phyloP scores from a whole-genome alignment of 1,140 invertebrate species.

The Drosophila persimilis region DNA sequence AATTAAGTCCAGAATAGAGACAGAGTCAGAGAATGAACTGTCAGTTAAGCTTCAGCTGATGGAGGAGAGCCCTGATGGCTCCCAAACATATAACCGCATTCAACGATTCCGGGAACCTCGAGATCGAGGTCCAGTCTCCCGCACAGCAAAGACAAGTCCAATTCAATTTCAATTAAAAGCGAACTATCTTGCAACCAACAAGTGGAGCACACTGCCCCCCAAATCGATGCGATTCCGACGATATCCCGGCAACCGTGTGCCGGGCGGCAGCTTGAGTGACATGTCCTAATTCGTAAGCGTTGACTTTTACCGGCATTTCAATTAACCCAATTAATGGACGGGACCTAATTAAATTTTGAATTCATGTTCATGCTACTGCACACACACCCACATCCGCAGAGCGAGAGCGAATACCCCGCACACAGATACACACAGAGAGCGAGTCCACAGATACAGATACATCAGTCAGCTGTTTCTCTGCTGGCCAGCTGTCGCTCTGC shows the following conservation, averaged over 20 bases:
- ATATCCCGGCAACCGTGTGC: background rate
- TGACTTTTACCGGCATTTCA: conserved; percentile 82
- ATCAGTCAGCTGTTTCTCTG: conserved; percentile 71
- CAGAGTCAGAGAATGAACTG: background rate
- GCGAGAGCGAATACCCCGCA: conserved; percentile 9
- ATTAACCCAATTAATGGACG: conserved; percentile 83
- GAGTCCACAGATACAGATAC: conserved; percentile 31
- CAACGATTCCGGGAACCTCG: background rate
- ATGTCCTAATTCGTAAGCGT: conserved; percentile 79
- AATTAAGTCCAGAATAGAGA: background rate
- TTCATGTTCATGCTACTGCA: conserved; percentile 56
- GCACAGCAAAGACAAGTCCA: background rate
- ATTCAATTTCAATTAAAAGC: conserved; percentile 27
- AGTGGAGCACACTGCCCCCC: conserved; percentile 28
- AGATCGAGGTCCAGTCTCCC: too few relatives aligned
- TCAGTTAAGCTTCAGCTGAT: background rate
- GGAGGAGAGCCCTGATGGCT: too few relatives aligned
- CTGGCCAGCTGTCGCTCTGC: conserved; percentile 59
- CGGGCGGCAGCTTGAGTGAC: conserved; percentile 65
- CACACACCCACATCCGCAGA: conserved; percentile 25
- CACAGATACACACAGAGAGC: conserved; percentile 26
- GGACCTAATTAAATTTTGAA: conserved; percentile 83
- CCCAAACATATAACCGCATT: conserved; percentile 8
- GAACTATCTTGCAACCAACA: conserved; percentile 34
- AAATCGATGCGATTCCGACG: conserved; percentile 19